Percentiles rank a stretch among this genome's conserved stretches.
These are phyloP conservation scores for Orycteropus afer DNA, from an alignment of 2,113 vertebrate species.

Conservation along the genomic window DNA sequence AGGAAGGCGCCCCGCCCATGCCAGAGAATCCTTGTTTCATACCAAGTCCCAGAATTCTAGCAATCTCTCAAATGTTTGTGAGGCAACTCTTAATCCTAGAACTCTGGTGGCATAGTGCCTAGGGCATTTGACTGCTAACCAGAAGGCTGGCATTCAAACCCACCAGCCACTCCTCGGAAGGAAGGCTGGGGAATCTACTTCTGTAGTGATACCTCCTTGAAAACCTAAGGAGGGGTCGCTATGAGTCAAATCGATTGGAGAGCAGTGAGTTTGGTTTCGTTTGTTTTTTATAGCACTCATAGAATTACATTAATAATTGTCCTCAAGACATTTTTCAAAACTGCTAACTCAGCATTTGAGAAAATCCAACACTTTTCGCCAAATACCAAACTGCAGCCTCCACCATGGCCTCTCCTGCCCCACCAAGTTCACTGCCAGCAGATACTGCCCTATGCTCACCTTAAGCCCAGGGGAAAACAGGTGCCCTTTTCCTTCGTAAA, in stretches of 20 bases:
- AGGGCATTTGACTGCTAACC: too few species aligned
- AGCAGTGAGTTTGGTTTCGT: too few species aligned
- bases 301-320: neutral
- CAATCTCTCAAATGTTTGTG: neutral
- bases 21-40: neutral
- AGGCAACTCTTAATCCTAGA: neutral
- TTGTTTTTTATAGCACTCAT: too few species aligned
- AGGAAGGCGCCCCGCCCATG: neutral
- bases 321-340: neutral
- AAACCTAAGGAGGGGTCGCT: too few species aligned
- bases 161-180: too few species aligned
- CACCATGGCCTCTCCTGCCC: neutral
- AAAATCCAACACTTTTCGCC: neutral
- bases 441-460: neutral
- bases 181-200: too few species aligned
- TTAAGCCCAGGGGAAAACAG: neutral
- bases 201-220: too few species aligned
- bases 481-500: neutral
- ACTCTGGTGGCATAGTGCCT: too few species aligned
- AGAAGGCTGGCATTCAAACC: too few species aligned
- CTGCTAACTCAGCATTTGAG: neutral
- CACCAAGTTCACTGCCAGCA: neutral
- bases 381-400: too few species aligned
- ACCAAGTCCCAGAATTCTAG: neutral
- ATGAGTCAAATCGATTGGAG: too few species aligned